phyloP scores from a whole-genome alignment of 2,113 vertebrate genomes.

The Uria lomvia region DNA sequence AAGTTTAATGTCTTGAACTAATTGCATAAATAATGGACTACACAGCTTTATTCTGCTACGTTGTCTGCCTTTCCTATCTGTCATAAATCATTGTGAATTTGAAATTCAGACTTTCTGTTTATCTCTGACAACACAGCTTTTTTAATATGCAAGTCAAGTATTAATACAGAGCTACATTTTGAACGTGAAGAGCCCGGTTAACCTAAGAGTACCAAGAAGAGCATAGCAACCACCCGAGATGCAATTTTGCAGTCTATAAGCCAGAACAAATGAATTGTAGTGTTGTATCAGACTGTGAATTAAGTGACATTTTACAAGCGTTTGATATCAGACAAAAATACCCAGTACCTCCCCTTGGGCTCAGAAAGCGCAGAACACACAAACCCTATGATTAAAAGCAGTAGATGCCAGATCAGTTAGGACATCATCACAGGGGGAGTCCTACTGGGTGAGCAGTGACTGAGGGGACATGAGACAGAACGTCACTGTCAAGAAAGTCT shows the following conservation, averaged over 20 bases:
- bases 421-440: background rate
- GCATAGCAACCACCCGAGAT: background rate
- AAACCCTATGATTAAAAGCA: background rate
- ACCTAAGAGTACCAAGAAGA: background rate
- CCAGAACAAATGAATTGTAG: background rate
- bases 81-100: background rate
- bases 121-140: background rate
- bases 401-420: background rate
- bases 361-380: background rate
- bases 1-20: background rate
- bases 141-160: background rate
- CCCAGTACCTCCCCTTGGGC: background rate
- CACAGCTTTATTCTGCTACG: background rate
- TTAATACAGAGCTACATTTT: background rate
- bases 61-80: background rate
- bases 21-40: background rate
- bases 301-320: background rate
- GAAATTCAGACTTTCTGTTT: background rate
- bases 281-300: background rate
- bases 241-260: background rate
- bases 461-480: background rate
- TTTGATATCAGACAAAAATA: background rate
- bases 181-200: background rate
- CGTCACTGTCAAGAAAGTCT: background rate
- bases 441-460: background rate